Evolutionary conservation across 2,113 vertebrate genomes (phyloP).

Genomic region (Aythya baeri): DNA sequence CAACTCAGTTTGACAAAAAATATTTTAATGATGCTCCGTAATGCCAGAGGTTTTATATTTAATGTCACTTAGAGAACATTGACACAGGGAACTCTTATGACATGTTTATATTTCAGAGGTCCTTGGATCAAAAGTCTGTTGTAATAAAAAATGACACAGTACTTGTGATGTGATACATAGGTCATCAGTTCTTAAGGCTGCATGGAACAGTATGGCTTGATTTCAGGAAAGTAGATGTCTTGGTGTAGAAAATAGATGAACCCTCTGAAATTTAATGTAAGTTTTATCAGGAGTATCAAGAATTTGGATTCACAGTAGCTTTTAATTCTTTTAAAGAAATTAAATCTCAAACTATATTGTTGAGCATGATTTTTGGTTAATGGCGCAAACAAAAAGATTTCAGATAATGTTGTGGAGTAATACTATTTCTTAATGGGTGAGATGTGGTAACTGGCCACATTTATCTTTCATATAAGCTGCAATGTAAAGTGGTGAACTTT

Average conservation of each 20-base stretch:
- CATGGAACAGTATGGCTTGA: background rate
- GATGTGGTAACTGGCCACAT: fast-evolving
- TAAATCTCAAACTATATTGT: background rate
- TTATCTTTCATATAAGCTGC: background rate
- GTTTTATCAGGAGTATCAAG: background rate
- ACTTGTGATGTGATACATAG: background rate
- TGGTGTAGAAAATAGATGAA: background rate
- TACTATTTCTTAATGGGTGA: background rate
- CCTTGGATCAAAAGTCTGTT: background rate
- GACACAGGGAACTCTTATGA: background rate
- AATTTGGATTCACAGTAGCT: background rate
- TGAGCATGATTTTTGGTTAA: background rate
- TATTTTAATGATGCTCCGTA: background rate
- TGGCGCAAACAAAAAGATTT: background rate
- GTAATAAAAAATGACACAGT: background rate
- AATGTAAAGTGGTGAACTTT: background rate
- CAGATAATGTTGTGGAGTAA: background rate
- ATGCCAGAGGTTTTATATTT: background rate
- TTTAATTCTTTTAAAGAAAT: background rate
- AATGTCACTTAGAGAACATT: background rate
- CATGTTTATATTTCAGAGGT: background rate
- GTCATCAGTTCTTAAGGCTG: background rate
- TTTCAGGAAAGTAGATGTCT: background rate
- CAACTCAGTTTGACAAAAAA: background rate
- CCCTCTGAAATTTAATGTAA: background rate